A percentile compares a stretch with the other conserved stretches of the same genome.
Evolutionary conservation across 2,113 vertebrate genomes (phyloP).

Genomic region (Martes martes): DNA sequence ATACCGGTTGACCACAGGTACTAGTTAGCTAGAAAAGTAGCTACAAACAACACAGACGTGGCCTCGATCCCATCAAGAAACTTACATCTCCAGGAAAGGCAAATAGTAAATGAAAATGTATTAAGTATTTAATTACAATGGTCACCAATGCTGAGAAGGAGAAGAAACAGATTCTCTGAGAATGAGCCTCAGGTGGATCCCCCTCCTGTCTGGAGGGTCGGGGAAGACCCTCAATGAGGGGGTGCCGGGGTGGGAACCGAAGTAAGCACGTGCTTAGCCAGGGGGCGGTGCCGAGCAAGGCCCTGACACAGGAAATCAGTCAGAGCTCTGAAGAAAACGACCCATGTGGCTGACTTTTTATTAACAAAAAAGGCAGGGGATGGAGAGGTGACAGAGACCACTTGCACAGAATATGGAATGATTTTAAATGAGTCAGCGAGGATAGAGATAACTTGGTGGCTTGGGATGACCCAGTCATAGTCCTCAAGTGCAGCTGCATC

Average conservation of each 20-base stretch:
- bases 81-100: background rate
- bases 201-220: background rate
- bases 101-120: background rate
- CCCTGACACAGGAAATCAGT: background rate
- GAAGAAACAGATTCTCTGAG: background rate
- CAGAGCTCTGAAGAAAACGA: background rate
- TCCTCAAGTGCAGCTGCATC: background rate
- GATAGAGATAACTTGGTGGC: background rate
- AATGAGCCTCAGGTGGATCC: background rate
- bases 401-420: background rate
- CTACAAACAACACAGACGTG: background rate
- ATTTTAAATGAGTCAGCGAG: background rate
- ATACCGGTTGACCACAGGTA: background rate
- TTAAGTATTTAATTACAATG: background rate
- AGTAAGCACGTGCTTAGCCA: fast-evolving
- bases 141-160: background rate
- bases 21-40: background rate
- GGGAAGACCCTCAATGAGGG: background rate
- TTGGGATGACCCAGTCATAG: background rate
- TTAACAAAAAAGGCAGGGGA: background rate
- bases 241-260: background rate
- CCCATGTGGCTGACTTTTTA: background rate
- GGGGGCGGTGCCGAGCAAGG: background rate
- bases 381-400: background rate
- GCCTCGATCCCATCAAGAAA: background rate